Evolutionary conservation across 2,797 vertebrate genomes (phyloP).

Genomic region (Eidolon dupreanum): DNA sequence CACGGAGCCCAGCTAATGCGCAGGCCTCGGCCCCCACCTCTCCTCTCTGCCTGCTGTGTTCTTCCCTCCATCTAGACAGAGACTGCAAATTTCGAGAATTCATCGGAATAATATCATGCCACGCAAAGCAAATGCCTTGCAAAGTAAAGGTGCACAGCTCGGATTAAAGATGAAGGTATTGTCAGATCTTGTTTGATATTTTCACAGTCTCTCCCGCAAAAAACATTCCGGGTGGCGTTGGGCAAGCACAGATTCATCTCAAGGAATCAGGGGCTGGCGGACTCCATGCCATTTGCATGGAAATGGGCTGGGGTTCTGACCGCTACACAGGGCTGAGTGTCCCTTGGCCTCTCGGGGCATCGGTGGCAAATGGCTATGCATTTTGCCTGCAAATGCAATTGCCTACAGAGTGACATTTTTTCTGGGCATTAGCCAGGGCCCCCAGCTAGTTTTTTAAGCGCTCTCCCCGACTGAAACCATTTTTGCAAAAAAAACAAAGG

Average conservation of each 20-base stretch:
- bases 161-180: constrained; percentile 63
- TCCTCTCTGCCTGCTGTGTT: constrained; percentile 19
- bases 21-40: not conserved
- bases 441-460: too few relatives aligned
- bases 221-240: not conserved
- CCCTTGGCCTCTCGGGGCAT: not conserved
- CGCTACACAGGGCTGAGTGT: accelerated
- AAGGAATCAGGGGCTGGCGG: not conserved
- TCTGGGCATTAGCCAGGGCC: accelerated
- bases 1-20: not conserved
- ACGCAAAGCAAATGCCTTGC: constrained; percentile 62
- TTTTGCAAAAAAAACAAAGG: not conserved
- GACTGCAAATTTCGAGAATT: constrained; percentile 59
- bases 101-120: constrained; percentile 54
- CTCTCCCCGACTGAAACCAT: too few relatives aligned
- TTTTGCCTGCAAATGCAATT: not conserved
- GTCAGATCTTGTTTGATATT: constrained; percentile 25
- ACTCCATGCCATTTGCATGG: not conserved
- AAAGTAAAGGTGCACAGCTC: not conserved
- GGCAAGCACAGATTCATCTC: constrained; percentile 13
- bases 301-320: not conserved
- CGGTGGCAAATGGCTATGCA: not conserved
- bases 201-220: constrained; percentile 54
- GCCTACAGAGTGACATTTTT: not conserved
- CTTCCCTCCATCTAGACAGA: constrained; percentile 40